Conservation (phyloP, 35 echinoderm and acorn worm species). For the Diadema setosum region DNA sequence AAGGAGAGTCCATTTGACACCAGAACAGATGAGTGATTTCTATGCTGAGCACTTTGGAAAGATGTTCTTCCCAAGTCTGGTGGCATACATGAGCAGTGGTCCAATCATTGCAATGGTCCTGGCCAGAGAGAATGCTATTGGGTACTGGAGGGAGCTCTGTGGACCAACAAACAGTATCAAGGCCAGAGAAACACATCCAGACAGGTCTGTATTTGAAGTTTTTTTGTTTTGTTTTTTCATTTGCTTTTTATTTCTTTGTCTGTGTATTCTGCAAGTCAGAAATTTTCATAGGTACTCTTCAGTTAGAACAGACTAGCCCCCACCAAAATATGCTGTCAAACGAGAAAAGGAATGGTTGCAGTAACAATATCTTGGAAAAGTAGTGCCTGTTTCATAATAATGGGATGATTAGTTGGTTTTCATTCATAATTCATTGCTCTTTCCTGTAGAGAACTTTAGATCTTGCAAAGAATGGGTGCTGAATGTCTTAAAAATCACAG, state of each 20-base stretch:
- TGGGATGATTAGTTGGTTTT: no score
- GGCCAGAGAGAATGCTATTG: conserved; percentile 87
- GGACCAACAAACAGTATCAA: conserved; percentile 91
- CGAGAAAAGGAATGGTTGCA: no score
- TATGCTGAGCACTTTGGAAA: conserved; percentile 99
- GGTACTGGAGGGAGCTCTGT: conserved; percentile 91
- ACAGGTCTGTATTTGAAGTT: conserved; percentile 50
- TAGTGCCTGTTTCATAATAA: no score
- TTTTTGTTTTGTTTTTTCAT: not conserved
- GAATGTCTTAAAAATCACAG: no score
- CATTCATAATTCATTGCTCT: no score
- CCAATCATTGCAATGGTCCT: conserved; percentile 97
- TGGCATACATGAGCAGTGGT: conserved; percentile 99
- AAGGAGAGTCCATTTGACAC: conserved; percentile 93
- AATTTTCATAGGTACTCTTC: no score
- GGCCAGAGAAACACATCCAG: conserved; percentile 94
- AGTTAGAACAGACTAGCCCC: no score
- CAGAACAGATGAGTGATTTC: conserved; percentile 98
- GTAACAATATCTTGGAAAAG: no score
- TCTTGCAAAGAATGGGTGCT: no score
- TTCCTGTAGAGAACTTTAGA: no score
- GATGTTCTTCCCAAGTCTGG: conserved; percentile 98
- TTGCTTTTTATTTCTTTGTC: not conserved
- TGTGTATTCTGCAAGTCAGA: no score
- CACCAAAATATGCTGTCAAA: no score